Base-by-base conservation (phyloP, 1,140 invertebrate species). In the Zaprionus capensis region DNA sequence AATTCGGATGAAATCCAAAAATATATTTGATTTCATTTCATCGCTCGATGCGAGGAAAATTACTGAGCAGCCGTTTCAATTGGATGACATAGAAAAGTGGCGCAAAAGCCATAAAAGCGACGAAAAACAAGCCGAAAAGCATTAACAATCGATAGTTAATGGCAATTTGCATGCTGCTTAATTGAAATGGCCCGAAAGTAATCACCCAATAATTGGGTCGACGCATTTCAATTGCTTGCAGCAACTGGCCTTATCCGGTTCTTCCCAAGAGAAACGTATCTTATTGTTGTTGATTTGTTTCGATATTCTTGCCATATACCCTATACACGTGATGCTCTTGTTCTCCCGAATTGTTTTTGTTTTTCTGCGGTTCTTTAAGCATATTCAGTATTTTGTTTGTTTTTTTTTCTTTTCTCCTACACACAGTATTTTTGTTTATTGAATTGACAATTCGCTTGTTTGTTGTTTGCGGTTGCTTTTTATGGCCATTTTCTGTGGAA, bases 261-360 rank as follows among this genome's bases (percentile, higher is more conserved):
- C 38, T 28, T 34, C 46, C 26, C 56, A 61, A 55, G 57, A 38
- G 34, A 58, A 20, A 24, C 22, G 46, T 51, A 51, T 51, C 46
- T 20, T 51, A 22, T 70, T 70, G 34, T 46, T 17, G 22, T 17
- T 34, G 41, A 46, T 67, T 67, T 38, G 36, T 2, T 51, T 69
- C 65, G 4, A 26, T 7, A 24, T 55, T 34, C 11, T 49, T 55
- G 17, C 9, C 5, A 2, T 78, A 79, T 76, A 86, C 76, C 75
- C 64, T 55, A 70, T 82, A 28, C 82, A 82, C 82, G 83, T 85
- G 82, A 63, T 76, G 49, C 49, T 83, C 46, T 49, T 67, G 70
- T 62, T 75, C 49, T 53, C 59, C 51, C 41, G 61, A 78, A 76
- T 79, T 79, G 76, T 73, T 86, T 63, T 79, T 85, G 76, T 79